Base-by-base conservation (phyloP, 2,797 vertebrate species). In the Gephyroberyx darwinii region DNA sequence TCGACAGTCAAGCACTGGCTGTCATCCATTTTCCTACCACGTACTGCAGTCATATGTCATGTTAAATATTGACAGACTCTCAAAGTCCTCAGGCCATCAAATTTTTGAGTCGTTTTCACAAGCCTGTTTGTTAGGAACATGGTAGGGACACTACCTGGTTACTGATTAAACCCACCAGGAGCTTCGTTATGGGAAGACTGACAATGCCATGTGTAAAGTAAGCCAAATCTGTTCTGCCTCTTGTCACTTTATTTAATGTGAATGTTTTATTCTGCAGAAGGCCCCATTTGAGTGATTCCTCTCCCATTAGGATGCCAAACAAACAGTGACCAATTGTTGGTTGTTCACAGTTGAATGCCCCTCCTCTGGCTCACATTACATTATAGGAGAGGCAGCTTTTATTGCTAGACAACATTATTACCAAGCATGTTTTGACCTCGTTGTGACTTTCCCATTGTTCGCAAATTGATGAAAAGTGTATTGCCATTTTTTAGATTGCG, bases 21-120 rank as follows among this genome's bases (percentile, higher is more conserved):
- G 35, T 54, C 14, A 41, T 65, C 6, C 22, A 51, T 65, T 5
- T 26, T 73, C 39, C 65, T 58, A 8, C 19, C 13, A 53, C 60
- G 60, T 58, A 53, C 53, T 30, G 0, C 47, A 33, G 47, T 66
- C 45, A 75, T 76, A 65, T 5, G 1, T 6, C 0, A 2, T 33
- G 88, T 86, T 87, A 89, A 86, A 85, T 59, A 88, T 93, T 91
- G 78, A 87, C 84, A 58, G 59, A 8, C 63, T 75, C 48, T 74
- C 39, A 87, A 84, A 84, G 80, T 82, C 68, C 55, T 74, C 8
- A 10, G 51, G 22, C 45, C 37, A 1, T 35, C n/a, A 30, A 12
- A 19, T 59, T 68, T 67, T 12, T 71, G 13, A 67, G 10, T 9
- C 5, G 43, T 26, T 26, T 26, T 26, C 26, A 26, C 1, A 12